These are phyloP conservation scores for Gryon sp. DNA, from an alignment of 1,140 invertebrate genomes.

Conservation along the genomic window DNA sequence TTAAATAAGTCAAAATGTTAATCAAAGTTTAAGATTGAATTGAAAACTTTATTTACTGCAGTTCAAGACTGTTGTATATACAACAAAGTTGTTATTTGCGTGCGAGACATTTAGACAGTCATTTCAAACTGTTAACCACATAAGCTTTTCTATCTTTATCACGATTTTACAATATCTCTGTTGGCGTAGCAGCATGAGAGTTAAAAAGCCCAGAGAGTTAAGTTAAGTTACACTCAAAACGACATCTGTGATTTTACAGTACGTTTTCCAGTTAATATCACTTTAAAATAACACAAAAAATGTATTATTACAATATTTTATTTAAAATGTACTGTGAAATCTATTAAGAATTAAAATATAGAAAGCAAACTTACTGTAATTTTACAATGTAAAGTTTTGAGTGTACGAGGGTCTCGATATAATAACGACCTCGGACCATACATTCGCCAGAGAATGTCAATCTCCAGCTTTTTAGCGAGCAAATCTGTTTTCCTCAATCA, in stretches of 20 bases:
- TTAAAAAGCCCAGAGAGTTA: constrained; percentile 51
- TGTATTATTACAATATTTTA: no score
- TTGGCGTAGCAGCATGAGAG: constrained; percentile 50
- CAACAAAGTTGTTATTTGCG: constrained; percentile 14
- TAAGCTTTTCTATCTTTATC: constrained; percentile 49
- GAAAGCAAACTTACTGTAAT: no score
- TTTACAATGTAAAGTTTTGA: no score
- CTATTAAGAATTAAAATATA: no score
- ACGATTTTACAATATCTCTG: constrained; percentile 26
- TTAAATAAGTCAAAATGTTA: no score
- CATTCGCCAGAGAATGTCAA: constrained; percentile 41
- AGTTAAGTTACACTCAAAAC: no score
- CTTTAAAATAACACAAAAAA: no score
- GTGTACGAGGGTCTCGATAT: constrained; percentile 56
- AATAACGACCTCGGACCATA: constrained; percentile 58
- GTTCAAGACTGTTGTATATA: constrained; percentile 1
- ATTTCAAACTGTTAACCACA: constrained; percentile 26
- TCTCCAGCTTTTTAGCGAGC: constrained; percentile 32
- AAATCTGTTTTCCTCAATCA: constrained; percentile 48
- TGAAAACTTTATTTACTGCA: constrained; percentile 3
- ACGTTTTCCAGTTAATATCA: no score
- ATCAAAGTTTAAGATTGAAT: no score
- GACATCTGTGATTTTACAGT: no score
- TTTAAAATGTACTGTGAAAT: no score
- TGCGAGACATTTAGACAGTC: constrained; percentile 33